Base-by-base conservation (phyloP, 2,888 invertebrate genomes). In the Drosophila tripunctata region DNA sequence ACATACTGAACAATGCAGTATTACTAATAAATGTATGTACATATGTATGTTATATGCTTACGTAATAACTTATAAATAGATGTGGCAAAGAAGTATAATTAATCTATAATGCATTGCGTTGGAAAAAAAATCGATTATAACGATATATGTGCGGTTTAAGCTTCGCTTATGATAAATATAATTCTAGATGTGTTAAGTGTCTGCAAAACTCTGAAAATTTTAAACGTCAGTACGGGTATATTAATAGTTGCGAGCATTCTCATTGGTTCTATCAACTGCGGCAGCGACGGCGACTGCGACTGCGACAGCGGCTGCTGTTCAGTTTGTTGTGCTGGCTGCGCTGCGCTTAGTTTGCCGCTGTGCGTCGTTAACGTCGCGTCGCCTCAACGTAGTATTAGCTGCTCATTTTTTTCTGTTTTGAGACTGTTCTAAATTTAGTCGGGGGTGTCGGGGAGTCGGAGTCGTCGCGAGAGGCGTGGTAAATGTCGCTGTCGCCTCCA, bases 371-470 rank as follows among this genome's bases (percentile, higher is more conserved):
- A 54, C 80, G 81, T 67, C 77, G 54, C 80, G 81, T 67, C 77
- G 83, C 67, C 44, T 79, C 70, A 78, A 62, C 65, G 65, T 67
- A 40, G 54, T 58, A 51, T 50, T 48, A 24, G 58, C 63, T 60
- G 44, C 60, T 41, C 12, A 22, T 24, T 15, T 41, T 3, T 10
- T 17, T 27, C 6, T 51, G 43, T 30, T 44, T 64, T 55, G 57
- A 54, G 60, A 62, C 36, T 60, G 66, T 81, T 85, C 87, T 87
- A 87, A 85, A 87, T 73, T 81, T 87, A 87, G 73, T 75, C 54
- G 51, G 45, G n/a, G n/a, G n/a, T n/a, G n/a, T n/a, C n/a, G n/a
- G n/a, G n/a, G 33, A 45, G 27, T 38, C 48, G 62, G 48, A 66
- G 38, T 41, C 61, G 77, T 40, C 75, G 69, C 64, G 67, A 69